A percentile compares a stretch with the other conserved stretches of the same genome.
Conservation (phyloP, 1,140 invertebrate genomes). For the Microplitis mediator region DNA sequence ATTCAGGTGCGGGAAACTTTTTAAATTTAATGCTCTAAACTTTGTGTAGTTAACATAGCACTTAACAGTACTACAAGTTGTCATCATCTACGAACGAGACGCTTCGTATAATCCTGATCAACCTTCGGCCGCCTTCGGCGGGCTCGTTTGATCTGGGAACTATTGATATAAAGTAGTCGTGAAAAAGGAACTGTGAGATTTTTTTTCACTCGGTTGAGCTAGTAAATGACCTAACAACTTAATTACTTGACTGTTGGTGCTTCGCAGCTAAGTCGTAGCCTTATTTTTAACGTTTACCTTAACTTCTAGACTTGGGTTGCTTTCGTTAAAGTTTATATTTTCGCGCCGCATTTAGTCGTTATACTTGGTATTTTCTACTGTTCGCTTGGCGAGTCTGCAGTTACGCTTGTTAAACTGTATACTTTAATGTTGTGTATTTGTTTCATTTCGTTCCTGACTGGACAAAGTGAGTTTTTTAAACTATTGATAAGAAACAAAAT, state of each 20-base stretch:
- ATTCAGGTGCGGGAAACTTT: no score
- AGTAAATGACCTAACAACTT: slow-evolving; percentile 4
- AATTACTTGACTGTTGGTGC: slow-evolving; percentile 7
- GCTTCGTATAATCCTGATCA: no score
- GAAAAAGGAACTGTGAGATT: neutral
- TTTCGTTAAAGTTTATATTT: slow-evolving; percentile 28
- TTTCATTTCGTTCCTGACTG: neutral
- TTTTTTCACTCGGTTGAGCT: neutral
- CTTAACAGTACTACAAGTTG: no score
- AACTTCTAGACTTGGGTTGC: slow-evolving; percentile 14
- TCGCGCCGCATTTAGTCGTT: slow-evolving; percentile 19
- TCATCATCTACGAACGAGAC: no score
- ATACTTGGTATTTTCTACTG: slow-evolving; percentile 18
- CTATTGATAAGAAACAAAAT: no score
- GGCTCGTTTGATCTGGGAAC: no score
- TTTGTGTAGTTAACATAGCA: no score
- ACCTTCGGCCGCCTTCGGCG: no score
- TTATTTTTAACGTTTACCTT: slow-evolving; percentile 24
- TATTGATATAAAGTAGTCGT: no score
- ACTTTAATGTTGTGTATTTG: neutral
- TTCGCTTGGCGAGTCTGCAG: slow-evolving; percentile 11
- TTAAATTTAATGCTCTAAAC: no score
- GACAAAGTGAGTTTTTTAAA: neutral
- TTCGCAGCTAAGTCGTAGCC: slow-evolving; percentile 6
- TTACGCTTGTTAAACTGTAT: neutral